Percentiles rank a stretch among this genome's conserved stretches.
phyloP scores from a whole-genome alignment of 1,140 invertebrate genomes.

The Tyrophagus putrescentiae region DNA sequence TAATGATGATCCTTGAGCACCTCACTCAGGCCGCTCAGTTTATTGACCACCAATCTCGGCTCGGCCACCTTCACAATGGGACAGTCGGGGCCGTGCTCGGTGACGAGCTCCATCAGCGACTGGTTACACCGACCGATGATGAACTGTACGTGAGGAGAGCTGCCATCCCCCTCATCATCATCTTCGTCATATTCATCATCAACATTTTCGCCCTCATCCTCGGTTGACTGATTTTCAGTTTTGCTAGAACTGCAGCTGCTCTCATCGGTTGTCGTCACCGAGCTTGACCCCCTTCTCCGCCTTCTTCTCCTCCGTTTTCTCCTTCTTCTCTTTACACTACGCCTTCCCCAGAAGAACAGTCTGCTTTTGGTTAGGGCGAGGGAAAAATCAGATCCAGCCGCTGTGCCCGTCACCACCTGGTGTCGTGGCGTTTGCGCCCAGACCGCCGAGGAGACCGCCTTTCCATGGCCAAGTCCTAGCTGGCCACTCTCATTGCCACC shows the following conservation, averaged over 20 bases:
- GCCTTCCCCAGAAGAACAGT: conserved; percentile 1
- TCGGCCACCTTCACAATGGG: conserved; percentile 26
- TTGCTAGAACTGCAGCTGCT: no score
- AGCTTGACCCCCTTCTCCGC: no score
- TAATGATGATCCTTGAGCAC: no score
- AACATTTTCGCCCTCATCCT: no score
- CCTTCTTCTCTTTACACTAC: background rate
- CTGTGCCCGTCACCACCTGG: background rate
- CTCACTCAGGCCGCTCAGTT: conserved; percentile 3
- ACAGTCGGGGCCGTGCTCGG: conserved; percentile 26
- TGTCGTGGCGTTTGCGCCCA: background rate
- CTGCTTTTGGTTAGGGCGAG: background rate
- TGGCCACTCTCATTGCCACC: conserved; percentile 10
- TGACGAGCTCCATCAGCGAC: conserved; percentile 26
- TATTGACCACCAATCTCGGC: conserved; percentile 18
- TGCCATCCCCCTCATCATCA: no score
- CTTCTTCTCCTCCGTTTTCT: no score
- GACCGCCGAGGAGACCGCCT: background rate
- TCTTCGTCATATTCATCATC: no score
- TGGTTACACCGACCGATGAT: conserved; percentile 24
- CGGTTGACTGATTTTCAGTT: no score
- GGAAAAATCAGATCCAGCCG: background rate
- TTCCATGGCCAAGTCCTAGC: background rate
- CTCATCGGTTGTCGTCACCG: no score
- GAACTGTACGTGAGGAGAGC: no score